These are phyloP conservation scores for Galagoides demidoff DNA, from an alignment of 2,797 vertebrate genomes.

Conservation along the genomic window DNA sequence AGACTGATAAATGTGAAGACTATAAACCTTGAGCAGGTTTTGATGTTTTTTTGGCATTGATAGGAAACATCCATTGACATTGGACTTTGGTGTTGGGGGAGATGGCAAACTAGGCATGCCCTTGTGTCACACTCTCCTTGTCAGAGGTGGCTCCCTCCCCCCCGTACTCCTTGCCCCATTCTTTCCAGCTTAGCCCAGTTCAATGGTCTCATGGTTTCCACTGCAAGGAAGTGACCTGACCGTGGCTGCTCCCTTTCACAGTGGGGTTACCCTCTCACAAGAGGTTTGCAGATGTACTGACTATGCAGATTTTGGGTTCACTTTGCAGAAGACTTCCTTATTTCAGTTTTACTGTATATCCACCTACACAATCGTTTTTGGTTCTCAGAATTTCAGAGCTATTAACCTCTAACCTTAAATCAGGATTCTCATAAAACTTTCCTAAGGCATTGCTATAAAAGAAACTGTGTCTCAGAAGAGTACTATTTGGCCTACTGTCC, in stretches of 20 bases:
- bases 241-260: neutral
- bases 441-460: constrained; percentile 81
- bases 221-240: neutral
- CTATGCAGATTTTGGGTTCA: constrained; percentile 27
- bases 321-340: constrained; percentile 68
- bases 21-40: neutral
- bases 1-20: neutral
- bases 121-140: neutral
- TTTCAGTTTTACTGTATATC: constrained; percentile 81
- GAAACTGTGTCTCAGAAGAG: constrained; percentile 81
- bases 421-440: constrained; percentile 75
- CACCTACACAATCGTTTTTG: constrained; percentile 80
- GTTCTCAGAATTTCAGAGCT: constrained; percentile 86
- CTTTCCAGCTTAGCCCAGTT: neutral
- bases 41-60: neutral
- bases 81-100: neutral
- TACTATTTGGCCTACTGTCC: constrained; percentile 60
- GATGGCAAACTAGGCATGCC: neutral
- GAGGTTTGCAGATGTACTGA: constrained; percentile 49
- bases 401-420: constrained; percentile 85
- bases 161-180: neutral
- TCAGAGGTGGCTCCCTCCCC: neutral
- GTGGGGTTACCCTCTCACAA: neutral
- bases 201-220: neutral
- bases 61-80: neutral